phyloP scores from a whole-genome alignment of 2,113 vertebrate species.

The Eira barbara region DNA sequence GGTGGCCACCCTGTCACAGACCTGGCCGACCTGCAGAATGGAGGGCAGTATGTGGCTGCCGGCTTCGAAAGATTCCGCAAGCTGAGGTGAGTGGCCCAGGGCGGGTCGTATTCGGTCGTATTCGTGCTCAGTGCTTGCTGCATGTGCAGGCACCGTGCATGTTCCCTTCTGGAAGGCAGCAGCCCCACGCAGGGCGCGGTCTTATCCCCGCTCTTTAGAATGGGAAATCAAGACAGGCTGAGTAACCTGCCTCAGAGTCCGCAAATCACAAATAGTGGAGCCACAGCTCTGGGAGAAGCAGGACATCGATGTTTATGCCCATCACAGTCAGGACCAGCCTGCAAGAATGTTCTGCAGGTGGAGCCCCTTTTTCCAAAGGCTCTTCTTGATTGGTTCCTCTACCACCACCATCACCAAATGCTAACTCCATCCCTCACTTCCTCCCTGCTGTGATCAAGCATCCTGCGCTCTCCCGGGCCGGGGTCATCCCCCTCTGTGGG shows the following conservation, averaged over 20 bases:
- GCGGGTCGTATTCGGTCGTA: neutral
- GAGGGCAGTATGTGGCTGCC: constrained; percentile 90
- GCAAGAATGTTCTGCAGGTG: neutral
- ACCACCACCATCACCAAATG: neutral
- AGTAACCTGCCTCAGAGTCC: neutral
- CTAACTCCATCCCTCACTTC: neutral
- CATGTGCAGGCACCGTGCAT: neutral
- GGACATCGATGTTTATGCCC: neutral
- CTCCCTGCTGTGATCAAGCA: neutral
- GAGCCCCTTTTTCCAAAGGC: neutral
- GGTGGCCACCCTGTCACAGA: constrained; percentile 83
- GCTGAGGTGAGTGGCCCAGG: constrained; percentile 86
- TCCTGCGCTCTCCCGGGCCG: neutral
- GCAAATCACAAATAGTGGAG: neutral
- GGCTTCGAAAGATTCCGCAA: constrained; percentile 91
- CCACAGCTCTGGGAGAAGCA: neutral
- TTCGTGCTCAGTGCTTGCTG: neutral
- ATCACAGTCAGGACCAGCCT: neutral
- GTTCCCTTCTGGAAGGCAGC: neutral
- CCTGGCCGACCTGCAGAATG: constrained; percentile 86
- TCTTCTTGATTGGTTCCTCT: neutral
- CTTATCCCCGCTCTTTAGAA: neutral
- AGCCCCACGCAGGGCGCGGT: neutral
- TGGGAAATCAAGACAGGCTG: neutral
- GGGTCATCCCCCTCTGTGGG: neutral